Evolutionary conservation across 2,888 invertebrate species (phyloP).

Genomic region (Anticlea derivata): DNA sequence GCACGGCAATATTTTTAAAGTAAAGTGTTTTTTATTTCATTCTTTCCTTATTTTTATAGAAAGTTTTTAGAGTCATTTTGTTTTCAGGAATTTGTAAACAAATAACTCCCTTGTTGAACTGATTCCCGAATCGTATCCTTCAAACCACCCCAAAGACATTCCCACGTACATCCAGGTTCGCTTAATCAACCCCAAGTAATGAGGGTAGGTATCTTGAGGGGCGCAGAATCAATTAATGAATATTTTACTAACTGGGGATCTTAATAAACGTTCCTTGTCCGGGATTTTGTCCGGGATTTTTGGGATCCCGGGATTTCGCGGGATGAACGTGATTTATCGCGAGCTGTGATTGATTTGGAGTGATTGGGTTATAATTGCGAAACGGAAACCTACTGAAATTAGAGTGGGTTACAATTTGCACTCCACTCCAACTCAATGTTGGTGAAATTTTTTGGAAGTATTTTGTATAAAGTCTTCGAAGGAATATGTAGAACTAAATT

Average conservation of each 20-base stretch:
- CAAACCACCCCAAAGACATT: slow-evolving; percentile 46
- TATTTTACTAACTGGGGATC: slow-evolving; percentile 72
- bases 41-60: no score
- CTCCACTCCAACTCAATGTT: no score
- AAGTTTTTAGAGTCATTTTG: no score
- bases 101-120: slow-evolving; percentile 3
- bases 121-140: slow-evolving; percentile 29
- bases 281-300: slow-evolving; percentile 76
- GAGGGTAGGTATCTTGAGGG: slow-evolving; percentile 72
- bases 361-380: slow-evolving; percentile 58
- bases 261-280: slow-evolving; percentile 78
- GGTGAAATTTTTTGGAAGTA: no score
- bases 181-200: slow-evolving; percentile 80
- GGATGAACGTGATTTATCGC: slow-evolving; percentile 63
- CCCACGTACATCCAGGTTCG: slow-evolving; percentile 70
- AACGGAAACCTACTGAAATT: slow-evolving; percentile 6
- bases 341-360: slow-evolving; percentile 64
- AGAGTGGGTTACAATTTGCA: slow-evolving; percentile 2
- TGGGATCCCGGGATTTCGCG: slow-evolving; percentile 60
- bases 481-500: no score
- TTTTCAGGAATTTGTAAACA: background rate
- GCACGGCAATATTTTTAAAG: no score
- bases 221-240: slow-evolving; percentile 81
- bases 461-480: no score
- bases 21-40: no score